Base-by-base conservation (phyloP, 53 echinoderm and acorn worm genomes). In the Echinometra lucunter region DNA sequence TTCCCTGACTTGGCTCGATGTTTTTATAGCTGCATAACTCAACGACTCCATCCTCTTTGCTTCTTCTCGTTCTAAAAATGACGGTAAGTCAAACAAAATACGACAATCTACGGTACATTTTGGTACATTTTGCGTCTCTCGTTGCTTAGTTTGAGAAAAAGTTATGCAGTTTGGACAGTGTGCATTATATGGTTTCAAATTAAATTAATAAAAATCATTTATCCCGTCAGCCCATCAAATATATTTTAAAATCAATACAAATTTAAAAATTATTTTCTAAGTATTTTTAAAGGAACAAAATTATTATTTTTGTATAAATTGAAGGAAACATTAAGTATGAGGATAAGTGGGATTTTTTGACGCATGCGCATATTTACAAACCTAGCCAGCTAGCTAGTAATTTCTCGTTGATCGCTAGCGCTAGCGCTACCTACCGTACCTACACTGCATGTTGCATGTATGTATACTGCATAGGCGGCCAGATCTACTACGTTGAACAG, bases 1-100 rank as follows among this genome's bases (percentile, higher is more conserved):
- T 92, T 98, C 98, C 91, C 98, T 97, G n/a, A 97, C 98, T 74
- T 98, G 98, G 66, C 96, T 98, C 57, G 98, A 96, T 83, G 98
- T 97, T 89, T 97, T 97, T 81, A 98, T 88, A 19, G 96, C 96
- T 49, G 91, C 98, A 94, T 98, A 98, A 87, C 96, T 98, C 23
- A 98, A 88, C 42, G 97, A 97, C 94, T 98, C 98, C 98, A 98
- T 98, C 58, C 49, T 95, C 60, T n/a, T 17, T 45, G 27, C 8
- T 45, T 4, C 12, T 88, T 53, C 88, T 34, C 25, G 28, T 49
- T 28, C 21, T 11, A 82, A 40, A 67, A 67, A 67, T 67, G 67
- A 67, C 67, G 67, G 25, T 27, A 45, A 53, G 88, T 88, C 32
- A 37, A 58, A 66, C 34, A 23, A 90, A 35, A 37, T 27, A 90